These are phyloP conservation scores for Bergia puertoricense DNA, from an alignment of 92 coral and sea anemone species.

Conservation along the genomic window DNA sequence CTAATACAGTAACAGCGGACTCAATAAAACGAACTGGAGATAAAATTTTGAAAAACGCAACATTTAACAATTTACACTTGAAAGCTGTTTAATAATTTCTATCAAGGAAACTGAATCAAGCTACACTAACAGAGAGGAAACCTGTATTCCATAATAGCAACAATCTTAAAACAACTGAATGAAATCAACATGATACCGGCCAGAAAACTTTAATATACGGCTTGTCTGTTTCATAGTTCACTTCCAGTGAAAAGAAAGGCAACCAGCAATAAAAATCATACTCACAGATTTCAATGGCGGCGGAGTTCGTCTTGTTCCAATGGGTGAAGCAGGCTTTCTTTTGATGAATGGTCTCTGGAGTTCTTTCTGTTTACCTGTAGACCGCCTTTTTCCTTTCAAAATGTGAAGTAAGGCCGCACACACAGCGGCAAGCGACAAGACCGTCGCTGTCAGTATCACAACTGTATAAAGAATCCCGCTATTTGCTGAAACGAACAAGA, in stretches of 20 bases:
- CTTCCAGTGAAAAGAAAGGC: background rate
- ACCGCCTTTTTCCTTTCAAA: slow-evolving; percentile 17
- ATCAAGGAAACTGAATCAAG: background rate
- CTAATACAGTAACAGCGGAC: background rate
- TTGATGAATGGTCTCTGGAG: slow-evolving; percentile 30
- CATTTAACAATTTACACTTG: background rate
- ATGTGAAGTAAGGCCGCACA: background rate
- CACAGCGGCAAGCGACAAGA: background rate
- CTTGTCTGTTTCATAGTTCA: slow-evolving; percentile 6
- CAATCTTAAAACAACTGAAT: background rate
- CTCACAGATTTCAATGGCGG: slow-evolving; percentile 13
- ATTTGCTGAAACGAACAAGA: background rate
- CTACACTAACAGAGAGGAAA: background rate
- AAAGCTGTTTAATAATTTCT: background rate
- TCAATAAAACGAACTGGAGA: background rate
- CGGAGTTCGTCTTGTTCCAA: background rate
- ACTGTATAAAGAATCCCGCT: background rate
- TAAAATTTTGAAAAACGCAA: background rate
- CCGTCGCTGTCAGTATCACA: background rate
- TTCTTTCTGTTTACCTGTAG: slow-evolving; percentile 13
- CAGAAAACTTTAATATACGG: background rate
- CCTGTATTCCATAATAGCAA: background rate
- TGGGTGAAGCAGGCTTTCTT: background rate
- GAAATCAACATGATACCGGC: background rate
- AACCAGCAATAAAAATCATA: slow-evolving; percentile 1